Conservation (phyloP, 2,888 invertebrate species). For the Hypolimnas misippus region DNA sequence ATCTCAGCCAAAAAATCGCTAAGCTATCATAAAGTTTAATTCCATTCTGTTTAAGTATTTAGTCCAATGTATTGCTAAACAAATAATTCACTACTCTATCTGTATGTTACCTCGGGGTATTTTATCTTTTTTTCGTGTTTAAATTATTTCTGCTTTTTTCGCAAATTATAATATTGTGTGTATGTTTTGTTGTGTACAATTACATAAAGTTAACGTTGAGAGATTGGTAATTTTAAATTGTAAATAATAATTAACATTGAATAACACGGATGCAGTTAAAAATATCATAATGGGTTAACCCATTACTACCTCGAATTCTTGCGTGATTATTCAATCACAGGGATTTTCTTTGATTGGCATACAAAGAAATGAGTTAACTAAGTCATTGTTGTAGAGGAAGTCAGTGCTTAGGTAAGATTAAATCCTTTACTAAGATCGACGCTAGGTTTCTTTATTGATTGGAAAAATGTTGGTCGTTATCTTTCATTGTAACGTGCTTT, state of each 20-base stretch:
- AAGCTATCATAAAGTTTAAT: no score
- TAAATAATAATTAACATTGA: not conserved
- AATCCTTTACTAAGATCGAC: not conserved
- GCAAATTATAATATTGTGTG: no score
- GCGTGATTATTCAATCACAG: conserved; percentile 10
- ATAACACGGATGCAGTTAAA: not conserved
- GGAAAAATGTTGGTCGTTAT: not conserved
- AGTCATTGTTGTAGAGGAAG: conserved; percentile 4
- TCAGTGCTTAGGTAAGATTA: not conserved
- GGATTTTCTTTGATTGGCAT: conserved; percentile 3
- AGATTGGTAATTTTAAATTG: no score
- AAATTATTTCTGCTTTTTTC: no score
- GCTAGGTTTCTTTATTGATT: not conserved
- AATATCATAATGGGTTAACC: not conserved
- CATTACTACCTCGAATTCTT: not conserved
- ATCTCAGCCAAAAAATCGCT: no score
- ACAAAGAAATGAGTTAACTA: not conserved
- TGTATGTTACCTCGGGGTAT: no score
- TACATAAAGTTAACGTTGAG: no score
- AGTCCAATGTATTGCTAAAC: no score
- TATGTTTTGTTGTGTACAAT: no score
- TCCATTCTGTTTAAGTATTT: no score
- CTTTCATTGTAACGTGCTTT: not conserved
- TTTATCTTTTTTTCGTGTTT: no score
- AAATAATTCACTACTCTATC: no score